phyloP scores from a whole-genome alignment of 64 coral and sea anemone species.

The Montipora cactus region DNA sequence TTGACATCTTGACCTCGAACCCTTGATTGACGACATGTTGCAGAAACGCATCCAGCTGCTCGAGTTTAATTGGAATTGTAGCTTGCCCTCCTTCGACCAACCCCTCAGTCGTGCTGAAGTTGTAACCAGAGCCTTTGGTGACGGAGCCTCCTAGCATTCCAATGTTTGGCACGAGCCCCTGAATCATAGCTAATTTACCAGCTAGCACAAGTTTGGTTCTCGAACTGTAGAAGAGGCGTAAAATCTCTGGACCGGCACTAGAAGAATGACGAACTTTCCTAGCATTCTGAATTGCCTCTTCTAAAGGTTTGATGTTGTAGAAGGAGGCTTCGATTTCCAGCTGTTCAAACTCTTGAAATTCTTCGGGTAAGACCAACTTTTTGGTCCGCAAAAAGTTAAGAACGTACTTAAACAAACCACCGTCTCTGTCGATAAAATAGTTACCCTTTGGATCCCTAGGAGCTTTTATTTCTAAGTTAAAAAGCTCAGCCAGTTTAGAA shows the following conservation, averaged over 20 bases:
- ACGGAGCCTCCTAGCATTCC: conserved; percentile 26
- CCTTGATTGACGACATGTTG: conserved; percentile 53
- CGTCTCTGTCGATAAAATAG: conserved; percentile 88
- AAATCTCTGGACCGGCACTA: conserved; percentile 23
- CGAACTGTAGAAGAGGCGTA: conserved; percentile 61
- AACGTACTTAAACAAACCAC: conserved; percentile 67
- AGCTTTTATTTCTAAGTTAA: conserved; percentile 48
- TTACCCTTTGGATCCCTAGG: conserved; percentile 62
- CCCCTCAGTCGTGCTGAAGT: neutral
- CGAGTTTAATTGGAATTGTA: conserved; percentile 46
- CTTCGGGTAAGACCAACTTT: conserved; percentile 57
- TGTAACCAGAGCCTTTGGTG: conserved; percentile 10
- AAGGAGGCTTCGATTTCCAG: conserved; percentile 76
- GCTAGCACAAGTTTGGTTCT: conserved; percentile 50
- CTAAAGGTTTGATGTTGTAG: conserved; percentile 67
- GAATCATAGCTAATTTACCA: conserved; percentile 41
- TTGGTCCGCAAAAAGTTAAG: conserved; percentile 72
- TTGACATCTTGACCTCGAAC: conserved; percentile 62
- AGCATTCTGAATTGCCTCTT: conserved; percentile 55
- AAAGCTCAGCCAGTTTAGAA: conserved; percentile 72
- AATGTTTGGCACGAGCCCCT: conserved; percentile 35
- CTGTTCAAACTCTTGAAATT: conserved; percentile 75
- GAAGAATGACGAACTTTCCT: neutral
- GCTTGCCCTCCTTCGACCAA: conserved; percentile 59
- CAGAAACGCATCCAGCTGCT: conserved; percentile 60